phyloP scores from a whole-genome alignment of 2,888 invertebrate species.

The Lordiphosa fenestrarum region DNA sequence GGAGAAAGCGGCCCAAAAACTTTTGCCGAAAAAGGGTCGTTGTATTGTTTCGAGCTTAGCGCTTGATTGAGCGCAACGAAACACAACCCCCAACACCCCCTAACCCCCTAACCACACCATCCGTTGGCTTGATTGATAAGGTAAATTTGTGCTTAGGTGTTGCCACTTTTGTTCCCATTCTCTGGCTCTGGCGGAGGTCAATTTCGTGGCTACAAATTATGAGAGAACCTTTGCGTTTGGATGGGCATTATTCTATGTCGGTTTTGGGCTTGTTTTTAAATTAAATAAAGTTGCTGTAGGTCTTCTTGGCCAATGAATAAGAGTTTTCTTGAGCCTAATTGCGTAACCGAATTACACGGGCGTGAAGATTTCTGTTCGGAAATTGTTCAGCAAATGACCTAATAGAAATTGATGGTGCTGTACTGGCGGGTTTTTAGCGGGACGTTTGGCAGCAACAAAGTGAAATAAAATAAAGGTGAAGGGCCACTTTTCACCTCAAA shows the following conservation, averaged over 20 bases:
- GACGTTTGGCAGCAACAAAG: slow-evolving; percentile 7
- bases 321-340: slow-evolving; percentile 34
- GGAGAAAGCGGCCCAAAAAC: slow-evolving; percentile 27
- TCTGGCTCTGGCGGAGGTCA: background rate
- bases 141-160: slow-evolving; percentile 38
- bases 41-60: slow-evolving; percentile 36
- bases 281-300: slow-evolving; percentile 39
- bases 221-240: slow-evolving; percentile 21
- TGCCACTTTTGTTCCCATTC: slow-evolving; percentile 10
- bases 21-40: slow-evolving; percentile 25
- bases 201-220: slow-evolving; percentile 46
- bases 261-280: slow-evolving; percentile 28
- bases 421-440: background rate
- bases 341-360: slow-evolving; percentile 33
- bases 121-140: slow-evolving; percentile 61
- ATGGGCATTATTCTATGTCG: background rate
- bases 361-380: slow-evolving; percentile 2
- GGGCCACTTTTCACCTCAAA: no score
- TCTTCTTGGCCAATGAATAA: slow-evolving; percentile 26
- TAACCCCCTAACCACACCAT: background rate
- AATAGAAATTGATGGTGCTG: slow-evolving; percentile 23
- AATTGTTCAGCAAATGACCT: slow-evolving; percentile 16
- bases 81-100: background rate
- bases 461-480: slow-evolving; percentile 1
- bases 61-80: slow-evolving; percentile 61